A percentile compares a stretch with the other conserved stretches of the same genome.
Conservation (phyloP, 2,113 vertebrate species). For the Taurulus bubalis region DNA sequence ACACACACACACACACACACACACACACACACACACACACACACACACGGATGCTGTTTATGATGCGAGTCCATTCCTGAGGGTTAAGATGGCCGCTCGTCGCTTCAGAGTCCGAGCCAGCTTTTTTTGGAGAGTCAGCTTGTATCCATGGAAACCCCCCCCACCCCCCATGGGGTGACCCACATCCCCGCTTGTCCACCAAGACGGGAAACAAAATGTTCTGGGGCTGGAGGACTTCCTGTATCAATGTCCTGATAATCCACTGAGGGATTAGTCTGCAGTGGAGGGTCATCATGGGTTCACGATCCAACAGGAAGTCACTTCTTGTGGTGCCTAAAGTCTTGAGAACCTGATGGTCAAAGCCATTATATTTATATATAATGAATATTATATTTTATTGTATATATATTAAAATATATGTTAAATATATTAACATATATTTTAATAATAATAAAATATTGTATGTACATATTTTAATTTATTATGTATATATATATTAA, state of each 20-base stretch:
- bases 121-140: slow-evolving; percentile 56
- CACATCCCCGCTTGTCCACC: slow-evolving; percentile 66
- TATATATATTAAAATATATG: too few relatives aligned
- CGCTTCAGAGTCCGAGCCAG: slow-evolving; percentile 6
- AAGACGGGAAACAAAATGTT: slow-evolving; percentile 68
- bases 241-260: neutral
- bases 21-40: slow-evolving; percentile 24
- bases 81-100: slow-evolving; percentile 4
- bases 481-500: too few relatives aligned
- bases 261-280: neutral
- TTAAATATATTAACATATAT: too few relatives aligned
- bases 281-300: neutral
- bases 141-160: slow-evolving; percentile 71
- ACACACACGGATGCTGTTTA: neutral
- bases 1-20: slow-evolving; percentile 21
- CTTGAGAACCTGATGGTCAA: too few relatives aligned
- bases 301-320: too few relatives aligned
- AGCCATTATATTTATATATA: too few relatives aligned
- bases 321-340: too few relatives aligned
- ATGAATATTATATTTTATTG: too few relatives aligned
- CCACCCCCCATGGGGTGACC: slow-evolving; percentile 59
- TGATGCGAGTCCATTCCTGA: slow-evolving; percentile 10
- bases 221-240: neutral
- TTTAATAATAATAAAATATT: too few relatives aligned
- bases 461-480: too few relatives aligned